Base-by-base conservation (phyloP, 2,888 invertebrate species). In the Tinea semifulvella region DNA sequence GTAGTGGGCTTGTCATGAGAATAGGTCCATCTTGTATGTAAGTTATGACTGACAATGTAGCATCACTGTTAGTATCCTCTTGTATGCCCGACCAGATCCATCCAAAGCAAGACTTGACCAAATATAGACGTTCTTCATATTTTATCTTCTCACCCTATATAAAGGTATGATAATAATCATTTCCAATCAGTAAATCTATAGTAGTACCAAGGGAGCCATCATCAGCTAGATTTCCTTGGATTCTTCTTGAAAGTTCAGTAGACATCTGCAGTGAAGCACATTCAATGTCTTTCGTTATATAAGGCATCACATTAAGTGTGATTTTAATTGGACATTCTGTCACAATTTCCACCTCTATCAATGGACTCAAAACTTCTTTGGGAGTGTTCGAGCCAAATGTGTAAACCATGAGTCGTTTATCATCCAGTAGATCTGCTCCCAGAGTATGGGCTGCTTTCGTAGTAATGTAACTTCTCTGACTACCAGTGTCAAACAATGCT, bases 401-500 rank as follows among this genome's bases (percentile, higher is more conserved):
- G 11, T 7, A 31, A n/a, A 13, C 10, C 27, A n/a, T n/a, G n/a
- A n/a, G n/a, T n/a, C n/a, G n/a, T n/a, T n/a, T n/a, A n/a, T n/a
- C n/a, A n/a, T n/a, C n/a, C n/a, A n/a, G n/a, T n/a, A n/a, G n/a
- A n/a, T n/a, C n/a, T n/a, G n/a, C n/a, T n/a, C n/a, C n/a, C n/a
- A n/a, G n/a, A n/a, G n/a, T n/a, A n/a, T n/a, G n/a, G n/a, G n/a
- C n/a, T n/a, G n/a, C n/a, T n/a, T n/a, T n/a, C n/a, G n/a, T 26
- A 3, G 47, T 47, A 4, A 47, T 40, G 16, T 47, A 44, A 11
- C 44, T 47, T 3, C 47, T 22, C 13, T 47, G 47, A 26, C 47
- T 47, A 1, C 47, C 44, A 8, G 27, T 40, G 18, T 47, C 47
- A 2, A n/a, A n/a, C n/a, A n/a, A n/a, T n/a, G n/a, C n/a, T n/a